Base-by-base conservation (phyloP, 2,113 vertebrate species). In the Loxodonta africana region DNA sequence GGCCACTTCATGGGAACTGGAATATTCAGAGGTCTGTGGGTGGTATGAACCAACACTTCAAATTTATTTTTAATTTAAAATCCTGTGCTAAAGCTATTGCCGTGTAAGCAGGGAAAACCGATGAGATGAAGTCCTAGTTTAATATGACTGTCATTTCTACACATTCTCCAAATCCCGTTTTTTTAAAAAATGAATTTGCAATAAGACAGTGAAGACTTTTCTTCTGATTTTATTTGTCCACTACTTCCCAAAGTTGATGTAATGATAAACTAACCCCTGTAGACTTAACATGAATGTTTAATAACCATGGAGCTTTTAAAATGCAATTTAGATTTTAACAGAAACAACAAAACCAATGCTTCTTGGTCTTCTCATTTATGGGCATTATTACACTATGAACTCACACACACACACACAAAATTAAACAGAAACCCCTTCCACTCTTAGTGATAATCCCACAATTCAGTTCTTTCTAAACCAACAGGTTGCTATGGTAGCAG, bases 401-500 rank as follows among this genome's bases (percentile, higher is more conserved):
- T 73, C 15, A 3, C 62, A 37, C 37, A 37, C 37, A 37, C 37
- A 37, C 37, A 37, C 71, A 78, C 44, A 90, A 46, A 84, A 48
- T 37, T 60, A 95, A 74, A 60, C 76, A 62, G 89, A 95, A 84
- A 10, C 14, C 44, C 33, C 23, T 86, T 28, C 30, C 0, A 69
- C 0, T 15, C 4, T 90, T 93, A 90, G 83, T 76, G 82, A 90
- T 95, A 93, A 97, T 95, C 88, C 71, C 69, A 86, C 10, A 83
- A 95, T 96, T 96, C 96, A 90, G 48, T 94, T 92, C 94, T 86
- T 93, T 91, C 82, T 84, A 87, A 98, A 96, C 89, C 98, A 98
- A 95, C 97, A 97, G 51, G 92, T 98, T 98, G 97, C 98, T 94
- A 98, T 98, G 98, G 98, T 48, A 98, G 97, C 97, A 17, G 11